A percentile compares a stretch with the other conserved stretches of the same genome.
phyloP scores from a whole-genome alignment of 2,888 invertebrate species.

The Drosophila fulvimacula region DNA sequence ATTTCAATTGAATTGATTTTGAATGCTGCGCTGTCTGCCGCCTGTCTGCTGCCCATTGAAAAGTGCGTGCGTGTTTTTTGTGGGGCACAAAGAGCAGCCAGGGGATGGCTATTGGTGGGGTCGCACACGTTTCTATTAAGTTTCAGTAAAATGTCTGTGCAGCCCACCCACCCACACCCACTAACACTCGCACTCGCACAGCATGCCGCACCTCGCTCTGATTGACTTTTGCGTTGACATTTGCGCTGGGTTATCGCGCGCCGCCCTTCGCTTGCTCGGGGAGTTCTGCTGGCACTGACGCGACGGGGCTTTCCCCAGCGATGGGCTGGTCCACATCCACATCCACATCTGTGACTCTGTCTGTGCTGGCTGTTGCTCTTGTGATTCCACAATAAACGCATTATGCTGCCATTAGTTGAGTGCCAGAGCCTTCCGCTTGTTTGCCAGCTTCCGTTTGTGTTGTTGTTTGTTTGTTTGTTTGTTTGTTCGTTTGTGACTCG shows the following conservation, averaged over 20 bases:
- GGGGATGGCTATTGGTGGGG: not conserved
- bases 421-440: conserved; percentile 79
- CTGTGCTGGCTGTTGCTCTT: conserved; percentile 39
- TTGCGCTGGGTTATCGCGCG: conserved; percentile 53
- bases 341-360: conserved; percentile 42
- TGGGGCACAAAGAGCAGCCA: not conserved
- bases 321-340: conserved; percentile 3
- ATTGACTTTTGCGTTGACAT: conserved; percentile 79
- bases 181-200: not conserved
- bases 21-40: conserved; percentile 69
- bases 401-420: conserved; percentile 80
- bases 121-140: conserved; percentile 48
- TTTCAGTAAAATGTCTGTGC: conserved; percentile 31
- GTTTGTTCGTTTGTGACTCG: conserved; percentile 12
- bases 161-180: conserved; percentile 2
- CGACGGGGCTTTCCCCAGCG: conserved; percentile 14
- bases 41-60: conserved; percentile 69
- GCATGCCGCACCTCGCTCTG: conserved; percentile 42
- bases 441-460: conserved; percentile 75
- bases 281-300: not conserved
- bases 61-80: conserved; percentile 68
- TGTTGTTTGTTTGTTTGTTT: conserved; percentile 54
- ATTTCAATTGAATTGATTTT: conserved; percentile 81
- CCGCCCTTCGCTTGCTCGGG: conserved; percentile 12
- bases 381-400: conserved; percentile 79